Evolutionary conservation across 2,113 vertebrate species (phyloP).

Genomic region (Gavialis gangeticus): DNA sequence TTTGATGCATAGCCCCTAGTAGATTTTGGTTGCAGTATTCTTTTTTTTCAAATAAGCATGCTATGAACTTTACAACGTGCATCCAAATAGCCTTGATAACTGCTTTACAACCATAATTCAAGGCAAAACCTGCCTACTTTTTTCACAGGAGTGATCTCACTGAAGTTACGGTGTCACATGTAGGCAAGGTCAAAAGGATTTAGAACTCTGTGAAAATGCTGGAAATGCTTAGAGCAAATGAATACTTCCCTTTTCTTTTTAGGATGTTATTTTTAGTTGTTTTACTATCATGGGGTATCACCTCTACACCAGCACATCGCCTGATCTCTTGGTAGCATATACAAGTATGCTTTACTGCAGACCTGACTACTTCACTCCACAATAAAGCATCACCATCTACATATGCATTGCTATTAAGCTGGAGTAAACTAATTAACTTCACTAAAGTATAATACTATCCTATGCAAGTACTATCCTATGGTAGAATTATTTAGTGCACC

Average conservation of each 20-base stretch:
- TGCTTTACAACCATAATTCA: neutral
- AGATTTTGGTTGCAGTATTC: neutral
- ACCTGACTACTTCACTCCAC: too few species aligned
- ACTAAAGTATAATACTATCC: too few species aligned
- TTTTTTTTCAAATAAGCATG: neutral
- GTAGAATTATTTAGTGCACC: too few species aligned
- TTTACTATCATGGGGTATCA: neutral
- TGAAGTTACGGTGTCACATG: neutral
- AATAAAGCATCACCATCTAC: too few species aligned
- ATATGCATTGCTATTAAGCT: too few species aligned
- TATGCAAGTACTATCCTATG: too few species aligned
- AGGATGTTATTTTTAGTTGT: neutral
- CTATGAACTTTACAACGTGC: neutral
- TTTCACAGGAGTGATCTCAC: neutral
- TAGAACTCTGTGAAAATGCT: neutral
- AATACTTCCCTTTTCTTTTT: neutral
- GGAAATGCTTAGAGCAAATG: fast-evolving
- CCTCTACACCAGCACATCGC: neutral
- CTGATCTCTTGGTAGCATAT: too few species aligned
- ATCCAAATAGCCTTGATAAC: neutral
- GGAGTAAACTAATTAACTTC: too few species aligned
- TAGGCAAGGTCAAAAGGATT: neutral
- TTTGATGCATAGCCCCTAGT: neutral
- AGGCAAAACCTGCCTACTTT: neutral
- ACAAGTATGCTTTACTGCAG: too few species aligned